Percentiles rank a stretch among this genome's conserved stretches.
Evolutionary conservation across 2,113 vertebrate species (phyloP).

Genomic region (Cromileptes altivelis): DNA sequence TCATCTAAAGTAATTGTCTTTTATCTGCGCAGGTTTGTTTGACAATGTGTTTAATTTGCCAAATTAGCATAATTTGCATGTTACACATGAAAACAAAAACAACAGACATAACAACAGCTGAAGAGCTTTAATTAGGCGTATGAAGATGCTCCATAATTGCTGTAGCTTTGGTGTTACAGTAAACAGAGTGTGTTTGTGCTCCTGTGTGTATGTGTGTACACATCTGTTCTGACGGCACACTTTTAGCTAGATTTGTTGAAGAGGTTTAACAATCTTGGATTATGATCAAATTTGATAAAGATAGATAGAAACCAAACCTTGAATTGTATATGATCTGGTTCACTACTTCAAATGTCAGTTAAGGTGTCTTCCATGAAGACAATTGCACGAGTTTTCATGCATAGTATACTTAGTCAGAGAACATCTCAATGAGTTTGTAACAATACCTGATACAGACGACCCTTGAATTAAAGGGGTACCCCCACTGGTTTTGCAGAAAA

Average conservation of each 20-base stretch:
- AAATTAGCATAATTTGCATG: conserved; percentile 73
- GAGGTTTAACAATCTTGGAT: conserved; percentile 17
- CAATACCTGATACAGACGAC: neutral
- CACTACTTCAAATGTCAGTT: no score
- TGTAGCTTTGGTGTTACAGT: conserved; percentile 27
- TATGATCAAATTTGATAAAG: conserved; percentile 8
- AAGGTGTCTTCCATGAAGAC: no score
- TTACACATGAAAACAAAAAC: conserved; percentile 67
- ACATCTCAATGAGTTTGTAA: no score
- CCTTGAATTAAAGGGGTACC: neutral
- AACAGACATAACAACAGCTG: conserved; percentile 54
- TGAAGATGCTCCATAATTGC: conserved; percentile 68
- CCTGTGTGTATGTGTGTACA: neutral
- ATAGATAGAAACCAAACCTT: no score
- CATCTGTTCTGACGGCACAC: conserved; percentile 35
- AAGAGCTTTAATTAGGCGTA: conserved; percentile 71
- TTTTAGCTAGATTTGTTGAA: conserved; percentile 29
- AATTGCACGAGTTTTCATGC: no score
- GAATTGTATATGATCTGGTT: no score
- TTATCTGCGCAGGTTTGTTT: conserved; percentile 60
- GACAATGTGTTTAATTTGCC: conserved; percentile 68
- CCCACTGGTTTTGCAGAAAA: neutral
- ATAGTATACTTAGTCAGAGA: no score
- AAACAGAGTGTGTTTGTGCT: conserved; percentile 32
- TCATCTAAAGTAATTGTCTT: conserved; percentile 23